phyloP scores from a whole-genome alignment of 2,113 vertebrate genomes.

The Mirza zaza region DNA sequence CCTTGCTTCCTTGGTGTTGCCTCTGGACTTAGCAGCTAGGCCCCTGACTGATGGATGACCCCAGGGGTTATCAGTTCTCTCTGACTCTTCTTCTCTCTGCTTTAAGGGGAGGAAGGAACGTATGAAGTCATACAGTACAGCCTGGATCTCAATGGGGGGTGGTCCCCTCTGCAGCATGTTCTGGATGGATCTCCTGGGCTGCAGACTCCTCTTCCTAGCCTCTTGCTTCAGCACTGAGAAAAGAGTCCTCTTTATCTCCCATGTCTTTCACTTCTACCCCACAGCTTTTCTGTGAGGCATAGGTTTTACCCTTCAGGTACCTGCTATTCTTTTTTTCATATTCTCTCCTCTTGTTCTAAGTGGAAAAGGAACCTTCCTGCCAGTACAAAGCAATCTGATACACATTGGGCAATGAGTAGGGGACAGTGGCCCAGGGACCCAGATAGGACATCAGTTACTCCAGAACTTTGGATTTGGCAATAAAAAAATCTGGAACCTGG shows the following conservation, averaged over 20 bases:
- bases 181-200: no score
- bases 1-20: background rate
- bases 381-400: background rate
- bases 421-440: background rate
- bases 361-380: background rate
- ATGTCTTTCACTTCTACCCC: background rate
- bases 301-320: background rate
- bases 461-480: constrained; percentile 19
- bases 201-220: background rate
- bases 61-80: background rate
- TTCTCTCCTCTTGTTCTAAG: background rate
- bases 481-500: background rate
- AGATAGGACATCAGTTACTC: background rate
- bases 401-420: background rate
- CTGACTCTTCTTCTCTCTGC: background rate
- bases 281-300: constrained; percentile 7
- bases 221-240: background rate
- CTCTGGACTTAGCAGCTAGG: background rate
- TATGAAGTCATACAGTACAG: background rate
- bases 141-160: background rate
- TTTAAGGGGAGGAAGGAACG: background rate
- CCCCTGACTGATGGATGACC: background rate
- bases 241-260: background rate
- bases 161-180: background rate
- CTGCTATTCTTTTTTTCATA: background rate